Conservation (phyloP, 1,140 invertebrate species). For the Euglossa dilemma region DNA sequence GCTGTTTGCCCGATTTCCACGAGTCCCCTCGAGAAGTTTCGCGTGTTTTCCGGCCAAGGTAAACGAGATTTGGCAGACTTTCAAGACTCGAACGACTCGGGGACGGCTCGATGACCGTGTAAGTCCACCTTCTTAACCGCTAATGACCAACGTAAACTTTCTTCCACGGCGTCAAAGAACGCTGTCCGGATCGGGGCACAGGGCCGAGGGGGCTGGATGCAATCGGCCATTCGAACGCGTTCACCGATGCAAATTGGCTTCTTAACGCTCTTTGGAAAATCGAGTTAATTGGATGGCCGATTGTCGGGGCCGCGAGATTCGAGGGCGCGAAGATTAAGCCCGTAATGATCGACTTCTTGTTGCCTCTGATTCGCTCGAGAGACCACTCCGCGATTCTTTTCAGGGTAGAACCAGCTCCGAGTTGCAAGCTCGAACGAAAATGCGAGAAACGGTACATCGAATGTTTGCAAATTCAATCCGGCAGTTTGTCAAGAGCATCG, state of each 20-base stretch:
- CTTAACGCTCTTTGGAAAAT: neutral
- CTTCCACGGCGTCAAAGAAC: neutral
- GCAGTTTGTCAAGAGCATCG: neutral
- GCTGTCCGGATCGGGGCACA: no score
- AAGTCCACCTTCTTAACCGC: slow-evolving; percentile 28
- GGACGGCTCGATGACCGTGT: slow-evolving; percentile 23
- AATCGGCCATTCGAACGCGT: neutral
- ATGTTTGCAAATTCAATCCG: neutral
- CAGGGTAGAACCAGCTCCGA: neutral
- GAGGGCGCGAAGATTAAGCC: slow-evolving; percentile 23
- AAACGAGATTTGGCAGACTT: slow-evolving; percentile 37
- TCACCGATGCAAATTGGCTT: slow-evolving; percentile 20
- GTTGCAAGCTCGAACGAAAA: neutral
- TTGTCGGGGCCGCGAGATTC: neutral
- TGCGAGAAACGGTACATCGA: neutral
- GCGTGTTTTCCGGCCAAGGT: slow-evolving; percentile 1
- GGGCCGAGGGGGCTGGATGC: no score
- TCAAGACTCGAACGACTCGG: slow-evolving; percentile 10
- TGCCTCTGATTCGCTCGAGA: neutral
- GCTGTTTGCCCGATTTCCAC: neutral
- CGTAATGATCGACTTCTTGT: slow-evolving; percentile 32
- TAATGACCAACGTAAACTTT: slow-evolving; percentile 28
- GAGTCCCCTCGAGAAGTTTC: slow-evolving; percentile 21
- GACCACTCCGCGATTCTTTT: neutral
- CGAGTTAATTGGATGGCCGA: slow-evolving; percentile 23